Evolutionary conservation across 2,797 vertebrate genomes (phyloP).

Genomic region (Xerus rutilus): DNA sequence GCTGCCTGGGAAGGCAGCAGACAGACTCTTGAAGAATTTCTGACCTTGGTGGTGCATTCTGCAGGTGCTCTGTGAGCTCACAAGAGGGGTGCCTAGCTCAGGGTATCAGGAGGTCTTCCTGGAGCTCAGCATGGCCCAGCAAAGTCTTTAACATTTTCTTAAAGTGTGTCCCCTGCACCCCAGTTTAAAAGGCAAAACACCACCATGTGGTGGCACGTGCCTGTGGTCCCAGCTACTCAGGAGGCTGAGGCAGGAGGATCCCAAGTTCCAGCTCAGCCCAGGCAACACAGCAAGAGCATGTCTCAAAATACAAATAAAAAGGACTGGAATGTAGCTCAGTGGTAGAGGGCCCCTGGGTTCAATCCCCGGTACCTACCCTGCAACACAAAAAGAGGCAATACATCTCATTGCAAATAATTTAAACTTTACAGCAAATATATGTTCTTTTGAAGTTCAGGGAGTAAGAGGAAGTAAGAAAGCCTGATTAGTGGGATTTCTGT

Average conservation of each 20-base stretch:
- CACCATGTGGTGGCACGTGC: no score
- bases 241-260: no score
- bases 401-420: background rate
- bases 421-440: background rate
- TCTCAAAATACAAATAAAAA: no score
- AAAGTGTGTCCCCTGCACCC: background rate
- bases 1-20: background rate
- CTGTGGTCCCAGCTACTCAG: no score
- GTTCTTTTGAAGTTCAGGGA: background rate
- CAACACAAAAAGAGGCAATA: background rate
- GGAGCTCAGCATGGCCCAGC: background rate
- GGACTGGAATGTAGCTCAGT: no score
- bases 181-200: background rate
- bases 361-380: no score
- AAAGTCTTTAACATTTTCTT: background rate
- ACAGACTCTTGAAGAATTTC: background rate
- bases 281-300: no score
- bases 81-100: background rate
- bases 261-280: no score
- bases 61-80: background rate
- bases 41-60: background rate
- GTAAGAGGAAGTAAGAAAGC: background rate
- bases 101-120: background rate
- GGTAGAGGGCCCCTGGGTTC: no score
- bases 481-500: background rate